Base-by-base conservation (phyloP, 2,797 vertebrate genomes). In the Molossus molossus region DNA sequence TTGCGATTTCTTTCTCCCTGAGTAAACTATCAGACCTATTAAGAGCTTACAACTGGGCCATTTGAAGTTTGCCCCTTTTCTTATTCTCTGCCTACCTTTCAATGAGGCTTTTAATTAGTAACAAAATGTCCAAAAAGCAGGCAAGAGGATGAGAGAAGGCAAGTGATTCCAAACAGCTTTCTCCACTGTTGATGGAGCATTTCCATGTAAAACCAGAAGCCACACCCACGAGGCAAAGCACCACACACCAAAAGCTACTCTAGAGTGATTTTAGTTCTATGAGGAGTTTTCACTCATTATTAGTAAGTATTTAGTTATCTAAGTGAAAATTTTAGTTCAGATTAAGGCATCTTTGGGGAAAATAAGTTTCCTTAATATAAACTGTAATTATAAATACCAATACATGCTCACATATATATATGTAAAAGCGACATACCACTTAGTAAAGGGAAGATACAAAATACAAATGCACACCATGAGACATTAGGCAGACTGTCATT, bases 301-400 rank as follows among this genome's bases (percentile, higher is more conserved):
- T 76, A 73, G 72, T 58, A 45, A 45, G 40, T 45, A 45, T 95
- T 90, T 76, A 79, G 40, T 29, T 65, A 53, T 15, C 18, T 37
- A 80, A 60, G 64, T 91, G 70, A 95, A 96, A 92, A 94, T 29
- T 5, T 69, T 70, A 69, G 81, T 88, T 92, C n/a, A 64, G 50
- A 67, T 57, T 64, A 65, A 85, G 60, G 6, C 23, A 62, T 87
- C 33, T 94, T 96, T 48, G 70, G 67, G 77, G 64, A 83, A 90
- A 83, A 55, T 37, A 70, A 33, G 2, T 58, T 88, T 88, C 20
- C 73, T 70, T 64, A 69, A 85, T 45, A 86, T 57, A 64, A 92
- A 33, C 17, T 83, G 14, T 88, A 60, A 84, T 85, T 21, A 21
- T 37, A 81, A 33, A 86, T 53, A 69, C 20, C 64, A 84, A 69